Evolutionary conservation across 1,140 invertebrate genomes (phyloP).

Genomic region (Dreissena rostriformis): DNA sequence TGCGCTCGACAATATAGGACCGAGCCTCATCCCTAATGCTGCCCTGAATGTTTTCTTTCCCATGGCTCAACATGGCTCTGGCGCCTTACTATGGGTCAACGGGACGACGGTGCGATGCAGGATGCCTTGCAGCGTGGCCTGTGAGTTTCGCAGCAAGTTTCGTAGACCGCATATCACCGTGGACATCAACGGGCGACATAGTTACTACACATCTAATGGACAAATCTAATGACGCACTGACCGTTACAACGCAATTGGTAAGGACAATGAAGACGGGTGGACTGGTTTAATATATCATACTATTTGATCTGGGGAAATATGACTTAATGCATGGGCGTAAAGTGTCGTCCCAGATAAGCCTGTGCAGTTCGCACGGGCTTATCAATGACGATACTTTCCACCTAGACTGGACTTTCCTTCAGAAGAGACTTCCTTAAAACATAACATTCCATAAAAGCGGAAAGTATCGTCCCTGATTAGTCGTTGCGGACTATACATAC

Average conservation of each 20-base stretch:
- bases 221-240: not conserved
- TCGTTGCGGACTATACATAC: too few species aligned
- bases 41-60: slow-evolving; percentile 24
- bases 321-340: too few species aligned
- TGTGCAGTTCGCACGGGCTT: too few species aligned
- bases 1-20: slow-evolving; percentile 30
- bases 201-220: not conserved
- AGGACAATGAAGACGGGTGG: not conserved
- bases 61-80: slow-evolving; percentile 1
- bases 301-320: too few species aligned
- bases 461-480: too few species aligned
- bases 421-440: too few species aligned
- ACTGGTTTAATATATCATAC: not conserved
- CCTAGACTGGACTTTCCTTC: too few species aligned
- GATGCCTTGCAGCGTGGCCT: not conserved
- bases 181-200: not conserved
- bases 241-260: not conserved
- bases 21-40: slow-evolving; percentile 29
- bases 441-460: too few species aligned
- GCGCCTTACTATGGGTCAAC: slow-evolving; percentile 20
- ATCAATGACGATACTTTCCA: too few species aligned
- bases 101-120: slow-evolving; percentile 27
- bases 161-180: not conserved
- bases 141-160: not conserved
- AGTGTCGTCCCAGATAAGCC: too few species aligned